A percentile compares a stretch with the other conserved stretches of the same genome.
These are phyloP conservation scores for Aleadryas rufinucha DNA, from an alignment of 2,113 vertebrate genomes.

Conservation along the genomic window DNA sequence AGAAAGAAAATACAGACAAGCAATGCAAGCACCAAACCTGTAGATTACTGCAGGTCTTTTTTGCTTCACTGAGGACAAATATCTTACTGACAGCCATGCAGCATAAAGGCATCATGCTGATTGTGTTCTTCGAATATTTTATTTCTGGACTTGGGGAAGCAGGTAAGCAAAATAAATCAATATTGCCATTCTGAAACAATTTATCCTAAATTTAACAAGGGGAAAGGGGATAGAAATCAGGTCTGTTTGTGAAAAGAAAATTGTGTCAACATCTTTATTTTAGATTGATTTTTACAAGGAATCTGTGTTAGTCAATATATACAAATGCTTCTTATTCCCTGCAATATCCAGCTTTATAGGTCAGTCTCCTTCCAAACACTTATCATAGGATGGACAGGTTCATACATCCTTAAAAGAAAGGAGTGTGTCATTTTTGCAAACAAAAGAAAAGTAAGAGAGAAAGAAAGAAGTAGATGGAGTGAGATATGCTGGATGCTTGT, in stretches of 20 bases:
- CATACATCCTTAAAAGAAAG: background rate
- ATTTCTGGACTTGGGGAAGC: constrained; percentile 39
- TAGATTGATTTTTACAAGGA: background rate
- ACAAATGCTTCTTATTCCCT: background rate
- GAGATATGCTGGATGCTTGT: background rate
- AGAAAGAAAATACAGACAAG: constrained; percentile 17
- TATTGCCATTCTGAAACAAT: background rate
- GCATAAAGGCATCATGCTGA: constrained; percentile 58
- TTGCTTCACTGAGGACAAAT: constrained; percentile 31
- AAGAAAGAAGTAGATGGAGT: background rate
- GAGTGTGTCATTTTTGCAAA: background rate
- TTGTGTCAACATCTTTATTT: background rate
- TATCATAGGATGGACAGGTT: background rate
- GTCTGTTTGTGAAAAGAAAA: background rate
- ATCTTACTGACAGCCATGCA: constrained; percentile 59
- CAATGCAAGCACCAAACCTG: constrained; percentile 36
- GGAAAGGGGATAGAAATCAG: background rate
- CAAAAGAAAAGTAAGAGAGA: background rate
- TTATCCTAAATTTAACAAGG: background rate
- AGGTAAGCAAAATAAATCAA: constrained; percentile 65
- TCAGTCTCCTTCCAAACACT: background rate
- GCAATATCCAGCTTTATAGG: background rate
- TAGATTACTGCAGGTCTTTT: constrained; percentile 15
- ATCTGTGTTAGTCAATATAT: background rate
- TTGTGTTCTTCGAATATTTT: constrained; percentile 66